Percentiles rank a stretch among this genome's conserved stretches.
Evolutionary conservation across 2,888 invertebrate species (phyloP).

Genomic region (Carcina quercana): DNA sequence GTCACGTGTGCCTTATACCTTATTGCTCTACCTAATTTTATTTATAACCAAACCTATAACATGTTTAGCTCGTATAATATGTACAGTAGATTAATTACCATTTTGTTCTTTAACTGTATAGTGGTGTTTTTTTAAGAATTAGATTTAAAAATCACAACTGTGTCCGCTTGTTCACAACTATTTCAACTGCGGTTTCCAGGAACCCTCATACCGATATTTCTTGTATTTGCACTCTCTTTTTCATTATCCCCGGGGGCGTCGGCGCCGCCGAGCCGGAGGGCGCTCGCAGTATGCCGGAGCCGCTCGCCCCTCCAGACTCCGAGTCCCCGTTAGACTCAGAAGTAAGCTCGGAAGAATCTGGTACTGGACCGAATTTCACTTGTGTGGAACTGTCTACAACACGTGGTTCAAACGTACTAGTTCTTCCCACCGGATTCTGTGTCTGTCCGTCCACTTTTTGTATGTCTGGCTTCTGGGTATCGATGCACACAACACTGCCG

Average conservation of each 20-base stretch:
- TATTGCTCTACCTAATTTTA: not conserved
- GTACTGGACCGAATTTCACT: conserved; percentile 61
- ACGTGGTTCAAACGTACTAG: conserved; percentile 66
- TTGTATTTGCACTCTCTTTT: conserved; percentile 94
- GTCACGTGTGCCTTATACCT: conserved; percentile 24
- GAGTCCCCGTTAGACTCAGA: conserved; percentile 57
- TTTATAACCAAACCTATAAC: no score
- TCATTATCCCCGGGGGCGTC: conserved; percentile 84
- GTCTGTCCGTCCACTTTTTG: conserved; percentile 58
- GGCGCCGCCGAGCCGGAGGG: conserved; percentile 62
- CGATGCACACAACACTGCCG: conserved; percentile 68
- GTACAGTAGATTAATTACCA: no score
- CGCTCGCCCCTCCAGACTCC: conserved; percentile 55
- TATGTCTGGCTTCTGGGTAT: conserved; percentile 68
- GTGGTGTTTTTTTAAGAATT: conserved; percentile 17
- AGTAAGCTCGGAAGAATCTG: conserved; percentile 55
- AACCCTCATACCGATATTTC: conserved; percentile 90
- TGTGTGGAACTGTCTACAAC: conserved; percentile 68
- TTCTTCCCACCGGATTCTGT: conserved; percentile 51
- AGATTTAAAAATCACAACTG: conserved; percentile 47
- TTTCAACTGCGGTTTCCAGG: conserved; percentile 51
- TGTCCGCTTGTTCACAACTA: conserved; percentile 63
- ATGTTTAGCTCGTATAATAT: no score
- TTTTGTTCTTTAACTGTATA: no score
- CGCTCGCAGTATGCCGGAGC: conserved; percentile 64